phyloP scores from a whole-genome alignment of 2,888 invertebrate genomes.

The Epistrophe eligans region DNA sequence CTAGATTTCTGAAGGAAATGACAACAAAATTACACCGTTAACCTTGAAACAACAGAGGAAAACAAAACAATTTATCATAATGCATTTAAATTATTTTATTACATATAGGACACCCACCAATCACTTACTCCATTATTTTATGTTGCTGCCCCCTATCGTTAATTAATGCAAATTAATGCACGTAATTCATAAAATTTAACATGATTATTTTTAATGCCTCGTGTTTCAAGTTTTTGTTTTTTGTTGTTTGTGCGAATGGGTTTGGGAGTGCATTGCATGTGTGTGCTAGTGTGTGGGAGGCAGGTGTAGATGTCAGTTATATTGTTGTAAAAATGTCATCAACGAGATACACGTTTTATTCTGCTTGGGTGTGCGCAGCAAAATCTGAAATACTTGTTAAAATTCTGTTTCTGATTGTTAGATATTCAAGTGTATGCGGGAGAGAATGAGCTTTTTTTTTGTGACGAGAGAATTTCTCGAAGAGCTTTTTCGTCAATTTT shows the following conservation, averaged over 20 bases:
- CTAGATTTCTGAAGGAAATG: constrained; percentile 2
- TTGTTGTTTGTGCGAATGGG: background rate
- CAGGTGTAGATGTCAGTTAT: constrained; percentile 20
- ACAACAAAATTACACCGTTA: constrained; percentile 22
- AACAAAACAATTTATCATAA: constrained; percentile 31
- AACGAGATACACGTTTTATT: background rate
- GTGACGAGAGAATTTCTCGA: background rate
- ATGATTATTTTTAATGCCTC: constrained; percentile 46
- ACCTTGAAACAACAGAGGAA: constrained; percentile 14
- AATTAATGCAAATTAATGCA: constrained; percentile 62
- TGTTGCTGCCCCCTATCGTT: constrained; percentile 45
- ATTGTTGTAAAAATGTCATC: constrained; percentile 1
- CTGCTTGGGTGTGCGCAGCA: background rate
- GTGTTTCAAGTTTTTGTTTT: constrained; percentile 9
- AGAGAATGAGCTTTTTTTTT: background rate
- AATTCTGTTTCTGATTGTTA: constrained; percentile 2
- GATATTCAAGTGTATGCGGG: background rate
- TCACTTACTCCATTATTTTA: background rate
- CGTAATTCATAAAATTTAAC: constrained; percentile 48
- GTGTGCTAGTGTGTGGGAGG: background rate
- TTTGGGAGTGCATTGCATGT: background rate
- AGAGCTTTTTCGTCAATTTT: background rate
- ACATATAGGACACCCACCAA: constrained; percentile 1
- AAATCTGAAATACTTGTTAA: background rate
- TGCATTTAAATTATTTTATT: constrained; percentile 32